Percentiles rank a stretch among this genome's conserved stretches.
Conservation (phyloP, 2,113 vertebrate species). For the Baryphthengus martii region DNA sequence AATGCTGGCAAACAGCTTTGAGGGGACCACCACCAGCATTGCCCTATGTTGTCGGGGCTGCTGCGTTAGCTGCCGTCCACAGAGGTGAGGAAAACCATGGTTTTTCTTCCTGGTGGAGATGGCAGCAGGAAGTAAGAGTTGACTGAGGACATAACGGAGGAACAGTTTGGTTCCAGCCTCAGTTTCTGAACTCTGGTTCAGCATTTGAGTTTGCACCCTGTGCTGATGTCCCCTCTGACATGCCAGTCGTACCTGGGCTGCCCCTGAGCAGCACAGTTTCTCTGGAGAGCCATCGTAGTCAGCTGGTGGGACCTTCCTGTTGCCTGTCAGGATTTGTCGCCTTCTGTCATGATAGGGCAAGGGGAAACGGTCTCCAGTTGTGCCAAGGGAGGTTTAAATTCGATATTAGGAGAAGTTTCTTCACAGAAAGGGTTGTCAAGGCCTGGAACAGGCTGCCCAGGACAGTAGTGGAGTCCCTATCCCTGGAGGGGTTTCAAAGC, state of each 20-base stretch:
- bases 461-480: too few relatives aligned
- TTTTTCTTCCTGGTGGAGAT: background rate
- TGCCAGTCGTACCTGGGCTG: background rate
- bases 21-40: background rate
- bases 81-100: background rate
- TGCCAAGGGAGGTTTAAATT: too few relatives aligned
- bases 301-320: background rate
- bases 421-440: too few relatives aligned
- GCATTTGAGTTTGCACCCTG: background rate
- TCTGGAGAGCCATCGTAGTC: background rate
- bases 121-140: background rate
- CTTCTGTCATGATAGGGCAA: background rate
- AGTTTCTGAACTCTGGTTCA: background rate
- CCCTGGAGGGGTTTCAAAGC: too few relatives aligned
- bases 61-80: rapidly evolving
- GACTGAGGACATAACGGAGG: background rate
- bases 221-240: background rate
- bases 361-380: too few relatives aligned
- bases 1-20: background rate
- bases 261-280: background rate
- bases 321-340: background rate
- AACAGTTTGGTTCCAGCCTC: background rate
- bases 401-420: too few relatives aligned
- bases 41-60: background rate
- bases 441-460: too few relatives aligned